Percentiles rank a stretch among this genome's conserved stretches.
Conservation (phyloP, 1,140 invertebrate genomes). For the Ceratoteleas bidentatus region DNA sequence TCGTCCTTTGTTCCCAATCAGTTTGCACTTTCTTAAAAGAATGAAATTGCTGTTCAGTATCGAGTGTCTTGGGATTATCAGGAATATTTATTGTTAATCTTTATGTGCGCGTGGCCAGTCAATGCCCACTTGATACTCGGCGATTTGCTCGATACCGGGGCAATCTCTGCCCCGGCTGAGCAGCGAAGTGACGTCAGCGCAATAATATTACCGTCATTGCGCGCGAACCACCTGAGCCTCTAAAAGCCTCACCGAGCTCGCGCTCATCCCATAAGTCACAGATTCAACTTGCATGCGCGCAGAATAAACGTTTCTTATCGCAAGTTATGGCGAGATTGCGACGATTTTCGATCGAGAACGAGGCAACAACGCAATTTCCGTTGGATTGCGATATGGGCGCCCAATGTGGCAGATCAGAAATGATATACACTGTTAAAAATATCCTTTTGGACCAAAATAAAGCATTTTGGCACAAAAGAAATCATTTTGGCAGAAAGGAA, state of each 20-base stretch:
- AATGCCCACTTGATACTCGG: constrained; percentile 50
- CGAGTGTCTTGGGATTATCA: too few relatives aligned
- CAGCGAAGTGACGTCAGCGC: constrained; percentile 69
- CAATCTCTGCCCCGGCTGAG: constrained; percentile 74
- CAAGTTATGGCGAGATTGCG: constrained; percentile 17
- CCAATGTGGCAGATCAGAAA: background rate
- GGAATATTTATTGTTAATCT: too few relatives aligned
- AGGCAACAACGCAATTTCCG: too few relatives aligned
- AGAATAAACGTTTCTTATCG: constrained; percentile 40
- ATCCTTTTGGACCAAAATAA: too few relatives aligned
- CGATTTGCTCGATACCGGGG: constrained; percentile 36
- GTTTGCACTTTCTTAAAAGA: too few relatives aligned
- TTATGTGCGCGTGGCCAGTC: constrained; percentile 47
- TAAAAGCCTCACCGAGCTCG: constrained; percentile 76
- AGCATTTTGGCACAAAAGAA: too few relatives aligned
- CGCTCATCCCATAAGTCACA: constrained; percentile 69
- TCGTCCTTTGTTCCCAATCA: too few relatives aligned
- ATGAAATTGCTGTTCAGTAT: too few relatives aligned
- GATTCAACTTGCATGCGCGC: constrained; percentile 71
- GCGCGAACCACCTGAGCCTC: constrained; percentile 77
- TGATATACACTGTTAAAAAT: too few relatives aligned
- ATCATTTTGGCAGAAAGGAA: too few relatives aligned
- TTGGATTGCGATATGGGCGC: too few relatives aligned
- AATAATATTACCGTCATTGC: constrained; percentile 75
- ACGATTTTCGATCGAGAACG: too few relatives aligned